phyloP scores from a whole-genome alignment of 2,888 invertebrate genomes.

The Hypsopygia costalis region DNA sequence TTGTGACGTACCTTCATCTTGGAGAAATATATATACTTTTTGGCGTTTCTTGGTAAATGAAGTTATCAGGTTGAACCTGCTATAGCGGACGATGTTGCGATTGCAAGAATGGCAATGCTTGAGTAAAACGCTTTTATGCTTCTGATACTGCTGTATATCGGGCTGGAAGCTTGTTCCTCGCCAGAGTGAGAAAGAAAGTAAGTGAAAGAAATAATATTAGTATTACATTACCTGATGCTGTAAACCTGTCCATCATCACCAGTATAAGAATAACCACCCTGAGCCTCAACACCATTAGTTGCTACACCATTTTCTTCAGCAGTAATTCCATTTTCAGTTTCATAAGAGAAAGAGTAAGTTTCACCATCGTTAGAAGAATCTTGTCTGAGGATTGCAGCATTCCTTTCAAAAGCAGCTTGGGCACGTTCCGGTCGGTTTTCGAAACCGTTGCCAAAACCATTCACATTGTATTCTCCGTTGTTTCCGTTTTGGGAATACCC shows the following conservation, averaged over 20 bases:
- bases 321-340: constrained; percentile 66
- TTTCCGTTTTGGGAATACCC: constrained; percentile 18
- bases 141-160: too few relatives aligned
- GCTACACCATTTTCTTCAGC: constrained; percentile 68
- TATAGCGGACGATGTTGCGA: too few relatives aligned
- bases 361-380: constrained; percentile 62
- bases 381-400: constrained; percentile 62
- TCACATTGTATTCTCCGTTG: constrained; percentile 22
- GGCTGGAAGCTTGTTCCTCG: too few relatives aligned
- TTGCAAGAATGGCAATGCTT: too few relatives aligned
- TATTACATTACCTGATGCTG: constrained; percentile 62
- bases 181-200: too few relatives aligned
- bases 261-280: constrained; percentile 64
- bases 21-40: too few relatives aligned
- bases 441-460: constrained; percentile 19
- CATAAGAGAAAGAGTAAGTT: constrained; percentile 56
- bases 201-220: too few relatives aligned
- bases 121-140: too few relatives aligned
- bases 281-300: constrained; percentile 62
- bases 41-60: too few relatives aligned
- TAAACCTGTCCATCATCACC: constrained; percentile 70
- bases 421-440: constrained; percentile 46
- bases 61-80: too few relatives aligned
- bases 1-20: too few relatives aligned
- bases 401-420: constrained; percentile 59